These are phyloP conservation scores for Centropyge bicolor DNA, from an alignment of 2,797 vertebrate genomes.

Conservation along the genomic window DNA sequence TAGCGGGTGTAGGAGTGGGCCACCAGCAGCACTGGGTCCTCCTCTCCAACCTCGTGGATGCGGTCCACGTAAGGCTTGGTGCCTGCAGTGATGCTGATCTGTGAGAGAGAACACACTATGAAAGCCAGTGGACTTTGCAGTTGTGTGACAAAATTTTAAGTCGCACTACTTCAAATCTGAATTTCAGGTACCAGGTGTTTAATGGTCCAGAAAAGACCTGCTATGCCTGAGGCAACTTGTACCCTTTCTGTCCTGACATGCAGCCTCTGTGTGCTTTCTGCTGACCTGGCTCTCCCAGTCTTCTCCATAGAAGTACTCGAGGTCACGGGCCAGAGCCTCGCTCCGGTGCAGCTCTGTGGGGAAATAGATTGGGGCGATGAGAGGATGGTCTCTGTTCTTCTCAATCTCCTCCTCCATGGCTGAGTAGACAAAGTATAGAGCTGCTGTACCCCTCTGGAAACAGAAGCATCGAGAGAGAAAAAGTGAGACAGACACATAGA, in stretches of 20 bases:
- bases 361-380: constrained; percentile 89
- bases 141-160: constrained; percentile 1
- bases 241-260: background rate
- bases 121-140: background rate
- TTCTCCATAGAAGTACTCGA: constrained; percentile 89
- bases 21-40: constrained; percentile 86
- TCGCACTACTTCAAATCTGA: background rate
- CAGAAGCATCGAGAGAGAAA: background rate
- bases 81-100: constrained; percentile 84
- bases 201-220: background rate
- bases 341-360: constrained; percentile 88
- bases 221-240: background rate
- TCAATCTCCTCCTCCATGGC: constrained; percentile 92
- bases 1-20: constrained; percentile 92
- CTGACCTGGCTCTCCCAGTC: constrained; percentile 83
- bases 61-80: constrained; percentile 86
- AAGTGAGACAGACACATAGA: background rate
- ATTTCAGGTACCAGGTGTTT: background rate
- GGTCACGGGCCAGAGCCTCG: constrained; percentile 85
- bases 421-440: constrained; percentile 89
- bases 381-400: constrained; percentile 85
- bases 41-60: constrained; percentile 86
- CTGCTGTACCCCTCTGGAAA: constrained; percentile 86
- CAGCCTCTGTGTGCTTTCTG: constrained; percentile 32
- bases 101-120: background rate